Percentiles rank a stretch among this genome's conserved stretches.
Conservation (phyloP, 2,888 invertebrate genomes). For the Drosophila phalerata region DNA sequence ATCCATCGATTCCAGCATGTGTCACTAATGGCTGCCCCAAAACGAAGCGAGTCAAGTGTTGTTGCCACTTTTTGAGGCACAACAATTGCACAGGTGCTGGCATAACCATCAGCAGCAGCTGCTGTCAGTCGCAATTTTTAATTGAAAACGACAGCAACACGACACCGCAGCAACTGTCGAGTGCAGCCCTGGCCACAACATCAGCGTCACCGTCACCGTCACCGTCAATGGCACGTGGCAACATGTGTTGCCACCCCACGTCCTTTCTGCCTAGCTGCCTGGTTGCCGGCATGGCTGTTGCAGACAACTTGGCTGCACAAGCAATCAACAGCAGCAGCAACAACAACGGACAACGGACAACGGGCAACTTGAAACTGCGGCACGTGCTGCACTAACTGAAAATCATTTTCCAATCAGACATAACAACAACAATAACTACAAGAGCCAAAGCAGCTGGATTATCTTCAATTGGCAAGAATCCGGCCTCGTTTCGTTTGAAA, state of each 20-base stretch:
- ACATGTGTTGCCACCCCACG: constrained; percentile 64
- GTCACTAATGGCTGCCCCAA: constrained; percentile 31
- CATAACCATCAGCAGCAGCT: constrained; percentile 79
- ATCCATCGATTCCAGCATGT: constrained; percentile 56
- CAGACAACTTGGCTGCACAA: constrained; percentile 74
- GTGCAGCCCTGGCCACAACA: constrained; percentile 50
- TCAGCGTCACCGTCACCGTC: constrained; percentile 53
- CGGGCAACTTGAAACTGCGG: constrained; percentile 51
- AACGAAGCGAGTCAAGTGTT: constrained; percentile 9
- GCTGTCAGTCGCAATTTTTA: constrained; percentile 83
- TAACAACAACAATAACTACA: constrained; percentile 25
- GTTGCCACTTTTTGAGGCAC: constrained; percentile 37
- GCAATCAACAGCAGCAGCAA: constrained; percentile 49
- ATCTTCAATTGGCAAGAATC: constrained; percentile 60
- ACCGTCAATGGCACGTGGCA: constrained; percentile 73
- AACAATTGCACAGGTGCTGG: constrained; percentile 58
- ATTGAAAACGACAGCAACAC: constrained; percentile 79
- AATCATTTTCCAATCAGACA: constrained; percentile 73
- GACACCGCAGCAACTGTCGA: constrained; percentile 51
- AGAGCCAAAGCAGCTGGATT: constrained; percentile 61
- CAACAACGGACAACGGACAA: constrained; percentile 29
- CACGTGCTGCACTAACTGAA: constrained; percentile 70
- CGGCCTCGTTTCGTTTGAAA: constrained; percentile 60
- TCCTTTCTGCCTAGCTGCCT: constrained; percentile 12
- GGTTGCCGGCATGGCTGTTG: constrained; percentile 39